A percentile compares a stretch with the other conserved stretches of the same genome.
Evolutionary conservation across 2,797 vertebrate genomes (phyloP).

Genomic region (Gila robusta): DNA sequence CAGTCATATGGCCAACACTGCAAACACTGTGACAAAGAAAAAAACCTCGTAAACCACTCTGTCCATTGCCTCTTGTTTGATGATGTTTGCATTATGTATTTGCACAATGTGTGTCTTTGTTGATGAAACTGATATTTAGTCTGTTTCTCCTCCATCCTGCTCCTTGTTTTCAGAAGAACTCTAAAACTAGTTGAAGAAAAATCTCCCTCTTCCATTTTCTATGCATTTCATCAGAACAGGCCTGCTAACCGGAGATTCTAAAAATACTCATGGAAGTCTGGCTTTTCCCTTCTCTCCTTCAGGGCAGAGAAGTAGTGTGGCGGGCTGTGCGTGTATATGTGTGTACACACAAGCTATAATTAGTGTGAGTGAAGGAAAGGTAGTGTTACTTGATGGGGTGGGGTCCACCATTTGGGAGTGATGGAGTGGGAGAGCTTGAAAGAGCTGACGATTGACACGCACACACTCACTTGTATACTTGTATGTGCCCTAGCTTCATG

Average conservation of each 20-base stretch:
- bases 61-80: conserved; percentile 48
- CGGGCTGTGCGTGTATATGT: conserved; percentile 33
- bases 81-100: conserved; percentile 52
- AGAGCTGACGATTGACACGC: conserved; percentile 34
- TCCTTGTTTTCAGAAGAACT: not conserved
- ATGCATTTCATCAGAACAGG: conserved; percentile 36
- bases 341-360: conserved; percentile 53
- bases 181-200: conserved; percentile 4
- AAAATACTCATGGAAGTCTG: conserved; percentile 42
- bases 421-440: conserved; percentile 48
- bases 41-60: conserved; percentile 37
- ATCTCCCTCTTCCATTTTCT: not conserved
- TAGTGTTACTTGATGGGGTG: conserved; percentile 49
- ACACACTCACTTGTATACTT: conserved; percentile 7
- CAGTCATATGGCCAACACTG: conserved; percentile 26
- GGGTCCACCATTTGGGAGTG: conserved; percentile 42
- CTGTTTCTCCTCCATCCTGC: conserved; percentile 3
- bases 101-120: conserved; percentile 54
- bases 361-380: conserved; percentile 45
- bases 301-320: conserved; percentile 44
- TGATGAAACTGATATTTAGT: conserved; percentile 16
- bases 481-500: not conserved
- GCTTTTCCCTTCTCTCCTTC: conserved; percentile 40
- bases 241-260: conserved; percentile 27
- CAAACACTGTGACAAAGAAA: conserved; percentile 37